Evolutionary conservation across 2,797 vertebrate genomes (phyloP).

Genomic region (Hipposideros larvatus): DNA sequence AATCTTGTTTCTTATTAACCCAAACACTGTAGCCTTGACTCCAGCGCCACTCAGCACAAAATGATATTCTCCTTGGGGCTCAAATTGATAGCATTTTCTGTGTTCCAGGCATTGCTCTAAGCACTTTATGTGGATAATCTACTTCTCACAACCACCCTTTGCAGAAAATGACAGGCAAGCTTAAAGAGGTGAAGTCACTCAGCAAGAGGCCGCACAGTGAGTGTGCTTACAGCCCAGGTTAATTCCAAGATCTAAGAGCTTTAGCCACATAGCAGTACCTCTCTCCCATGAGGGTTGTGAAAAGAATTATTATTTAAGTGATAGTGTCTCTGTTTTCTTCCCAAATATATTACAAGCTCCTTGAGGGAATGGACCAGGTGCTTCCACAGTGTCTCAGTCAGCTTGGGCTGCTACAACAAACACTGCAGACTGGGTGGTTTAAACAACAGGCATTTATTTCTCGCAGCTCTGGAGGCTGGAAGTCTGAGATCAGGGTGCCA

Average conservation of each 20-base stretch:
- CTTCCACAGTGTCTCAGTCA: not conserved
- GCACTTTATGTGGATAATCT: not conserved
- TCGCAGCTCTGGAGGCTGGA: not conserved
- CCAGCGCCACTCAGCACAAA: not conserved
- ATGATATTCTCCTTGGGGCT: not conserved
- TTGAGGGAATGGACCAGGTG: not conserved
- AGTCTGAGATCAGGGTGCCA: not conserved
- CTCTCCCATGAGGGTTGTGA: not conserved
- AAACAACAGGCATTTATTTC: not conserved
- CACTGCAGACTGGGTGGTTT: not conserved
- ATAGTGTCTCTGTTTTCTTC: slow-evolving; percentile 17
- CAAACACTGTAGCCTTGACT: not conserved
- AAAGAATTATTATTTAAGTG: not conserved
- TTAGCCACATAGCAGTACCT: not conserved
- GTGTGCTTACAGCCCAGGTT: not conserved
- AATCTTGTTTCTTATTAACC: slow-evolving; percentile 62
- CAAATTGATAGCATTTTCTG: not conserved
- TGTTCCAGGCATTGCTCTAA: not conserved
- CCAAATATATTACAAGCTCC: not conserved
- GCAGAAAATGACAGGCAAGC: not conserved
- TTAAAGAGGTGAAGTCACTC: not conserved
- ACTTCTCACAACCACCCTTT: not conserved
- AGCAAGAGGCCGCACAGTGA: not conserved
- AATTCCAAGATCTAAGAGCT: not conserved
- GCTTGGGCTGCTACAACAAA: not conserved